Conservation (phyloP, 2,888 invertebrate genomes). For the Terebella lapidaria region DNA sequence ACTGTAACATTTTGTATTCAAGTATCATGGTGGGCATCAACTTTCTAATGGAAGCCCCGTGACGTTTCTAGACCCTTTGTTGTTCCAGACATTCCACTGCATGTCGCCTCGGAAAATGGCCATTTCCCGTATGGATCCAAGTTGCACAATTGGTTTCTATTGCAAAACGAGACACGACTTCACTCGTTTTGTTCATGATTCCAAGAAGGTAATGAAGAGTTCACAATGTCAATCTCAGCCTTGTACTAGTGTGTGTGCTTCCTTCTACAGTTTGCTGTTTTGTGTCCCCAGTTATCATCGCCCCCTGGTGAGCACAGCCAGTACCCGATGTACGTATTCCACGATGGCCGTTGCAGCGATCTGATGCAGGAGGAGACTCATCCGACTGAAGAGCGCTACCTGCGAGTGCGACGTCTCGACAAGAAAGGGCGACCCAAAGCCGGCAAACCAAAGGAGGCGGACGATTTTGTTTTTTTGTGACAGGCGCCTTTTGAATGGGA, state of each 20-base stretch:
- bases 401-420: constrained; percentile 3
- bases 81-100: constrained; percentile 72
- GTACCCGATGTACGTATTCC: constrained; percentile 80
- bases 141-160: constrained; percentile 87
- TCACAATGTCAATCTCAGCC: no score
- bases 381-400: not conserved
- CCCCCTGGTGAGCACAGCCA: constrained; percentile 58
- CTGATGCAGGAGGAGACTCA: constrained; percentile 1
- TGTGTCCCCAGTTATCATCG: not conserved
- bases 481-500: no score
- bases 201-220: not conserved
- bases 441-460: constrained; percentile 11
- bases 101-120: constrained; percentile 79
- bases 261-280: not conserved
- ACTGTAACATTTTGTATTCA: no score
- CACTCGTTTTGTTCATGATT: constrained; percentile 60
- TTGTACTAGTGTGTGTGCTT: not conserved
- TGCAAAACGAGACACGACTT: constrained; percentile 65
- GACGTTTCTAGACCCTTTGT: no score
- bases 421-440: constrained; percentile 4
- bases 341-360: constrained; percentile 59
- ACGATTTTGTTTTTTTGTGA: constrained; percentile 20
- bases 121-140: constrained; percentile 82
- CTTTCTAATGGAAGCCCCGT: no score
- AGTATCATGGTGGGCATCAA: no score